These are phyloP conservation scores for Scomberomorus guttatus DNA, from an alignment of 2,797 vertebrate genomes.

Conservation along the genomic window DNA sequence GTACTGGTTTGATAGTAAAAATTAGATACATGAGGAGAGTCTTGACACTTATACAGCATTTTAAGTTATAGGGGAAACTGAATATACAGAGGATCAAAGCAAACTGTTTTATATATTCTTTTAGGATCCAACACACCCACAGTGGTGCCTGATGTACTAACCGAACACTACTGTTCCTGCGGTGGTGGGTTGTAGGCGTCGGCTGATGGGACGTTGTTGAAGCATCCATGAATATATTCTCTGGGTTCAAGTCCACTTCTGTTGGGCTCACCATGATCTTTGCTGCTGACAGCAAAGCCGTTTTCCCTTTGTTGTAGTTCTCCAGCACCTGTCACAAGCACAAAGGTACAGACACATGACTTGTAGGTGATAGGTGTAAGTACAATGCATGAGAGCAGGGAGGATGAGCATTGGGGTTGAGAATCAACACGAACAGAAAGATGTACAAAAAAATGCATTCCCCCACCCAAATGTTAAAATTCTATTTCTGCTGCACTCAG, in stretches of 20 bases:
- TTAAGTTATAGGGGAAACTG: slow-evolving; percentile 35
- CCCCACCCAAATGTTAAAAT: not conserved
- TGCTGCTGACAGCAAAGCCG: slow-evolving; percentile 96
- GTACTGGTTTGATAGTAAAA: slow-evolving; percentile 40
- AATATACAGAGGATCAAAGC: slow-evolving; percentile 38
- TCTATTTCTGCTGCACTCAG: not conserved
- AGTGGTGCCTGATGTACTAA: slow-evolving; percentile 78
- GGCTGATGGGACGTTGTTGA: slow-evolving; percentile 85
- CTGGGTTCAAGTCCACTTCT: slow-evolving; percentile 97
- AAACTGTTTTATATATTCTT: slow-evolving; percentile 21
- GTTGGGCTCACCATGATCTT: slow-evolving; percentile 99
- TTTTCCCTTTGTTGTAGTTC: slow-evolving; percentile 99
- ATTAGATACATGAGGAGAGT: slow-evolving; percentile 23
- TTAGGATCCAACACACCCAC: slow-evolving; percentile 53
- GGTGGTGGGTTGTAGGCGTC: slow-evolving; percentile 87
- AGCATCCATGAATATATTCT: slow-evolving; percentile 92
- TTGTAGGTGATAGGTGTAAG: slow-evolving; percentile 12
- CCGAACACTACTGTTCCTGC: slow-evolving; percentile 96
- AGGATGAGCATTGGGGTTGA: not conserved
- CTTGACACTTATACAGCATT: slow-evolving; percentile 9
- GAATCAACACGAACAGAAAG: slow-evolving; percentile 10
- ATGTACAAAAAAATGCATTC: not conserved
- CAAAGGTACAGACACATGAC: slow-evolving; percentile 53
- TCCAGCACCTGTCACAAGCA: slow-evolving; percentile 91
- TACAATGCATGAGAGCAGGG: not conserved